Evolutionary conservation across 1,140 invertebrate species (phyloP).

Genomic region (Tribolium madens): DNA sequence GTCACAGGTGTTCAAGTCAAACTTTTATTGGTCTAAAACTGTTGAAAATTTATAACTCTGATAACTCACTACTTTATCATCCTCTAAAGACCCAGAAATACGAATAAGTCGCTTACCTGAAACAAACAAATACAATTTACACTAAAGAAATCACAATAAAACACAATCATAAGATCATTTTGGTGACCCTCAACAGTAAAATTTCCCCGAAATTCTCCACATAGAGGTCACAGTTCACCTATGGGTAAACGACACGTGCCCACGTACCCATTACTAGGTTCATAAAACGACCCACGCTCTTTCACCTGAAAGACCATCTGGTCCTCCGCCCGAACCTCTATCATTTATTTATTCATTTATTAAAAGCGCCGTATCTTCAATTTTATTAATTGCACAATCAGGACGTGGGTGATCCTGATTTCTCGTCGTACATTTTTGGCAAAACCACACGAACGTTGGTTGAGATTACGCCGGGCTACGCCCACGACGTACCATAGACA

Average conservation of each 20-base stretch:
- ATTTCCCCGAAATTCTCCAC: neutral
- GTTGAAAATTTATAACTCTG: neutral
- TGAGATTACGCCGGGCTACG: neutral
- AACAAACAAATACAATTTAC: neutral
- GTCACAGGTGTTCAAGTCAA: neutral
- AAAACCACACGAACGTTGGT: neutral
- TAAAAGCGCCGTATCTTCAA: slow-evolving; percentile 18
- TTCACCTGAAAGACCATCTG: slow-evolving; percentile 50
- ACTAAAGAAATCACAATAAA: neutral
- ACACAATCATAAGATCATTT: neutral
- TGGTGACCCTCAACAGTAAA: neutral
- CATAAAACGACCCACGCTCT: slow-evolving; percentile 43
- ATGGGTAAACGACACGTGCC: slow-evolving; percentile 46
- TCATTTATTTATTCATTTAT: slow-evolving; percentile 21
- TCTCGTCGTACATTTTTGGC: slow-evolving; percentile 21
- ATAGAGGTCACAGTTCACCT: slow-evolving; percentile 29
- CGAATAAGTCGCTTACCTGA: neutral
- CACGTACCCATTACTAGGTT: slow-evolving; percentile 47
- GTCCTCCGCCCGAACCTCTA: slow-evolving; percentile 34
- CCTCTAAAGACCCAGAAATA: neutral
- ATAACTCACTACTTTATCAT: slow-evolving; percentile 1
- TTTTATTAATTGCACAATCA: slow-evolving; percentile 10
- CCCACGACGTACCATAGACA: neutral
- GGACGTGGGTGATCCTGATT: slow-evolving; percentile 21
- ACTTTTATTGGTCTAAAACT: neutral